These are phyloP conservation scores for Dicentrarchus labrax DNA, from an alignment of 2,113 vertebrate genomes.

Conservation along the genomic window DNA sequence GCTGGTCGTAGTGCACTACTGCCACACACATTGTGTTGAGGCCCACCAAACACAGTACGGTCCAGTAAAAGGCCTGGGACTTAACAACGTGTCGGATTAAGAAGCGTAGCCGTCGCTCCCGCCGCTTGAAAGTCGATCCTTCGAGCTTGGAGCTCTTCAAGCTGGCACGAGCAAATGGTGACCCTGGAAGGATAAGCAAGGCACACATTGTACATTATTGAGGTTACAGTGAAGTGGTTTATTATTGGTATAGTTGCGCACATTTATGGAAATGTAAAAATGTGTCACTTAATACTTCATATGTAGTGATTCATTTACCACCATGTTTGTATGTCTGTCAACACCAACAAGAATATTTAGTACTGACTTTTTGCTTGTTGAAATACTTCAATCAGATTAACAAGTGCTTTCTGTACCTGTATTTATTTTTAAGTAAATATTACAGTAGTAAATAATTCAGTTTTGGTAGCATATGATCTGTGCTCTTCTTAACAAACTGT, in stretches of 20 bases:
- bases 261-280: not conserved
- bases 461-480: not conserved
- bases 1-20: conserved; percentile 94
- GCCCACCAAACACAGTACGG: conserved; percentile 93
- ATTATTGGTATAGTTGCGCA: not conserved
- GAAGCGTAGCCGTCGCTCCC: conserved; percentile 93
- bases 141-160: conserved; percentile 96
- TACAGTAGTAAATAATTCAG: not conserved
- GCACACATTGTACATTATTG: not conserved
- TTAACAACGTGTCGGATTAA: conserved; percentile 92
- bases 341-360: not conserved
- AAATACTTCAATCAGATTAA: not conserved
- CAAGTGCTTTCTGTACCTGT: not conserved
- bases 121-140: conserved; percentile 91
- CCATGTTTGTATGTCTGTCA: not conserved
- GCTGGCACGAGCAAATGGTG: conserved; percentile 94
- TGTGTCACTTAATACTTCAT: not conserved
- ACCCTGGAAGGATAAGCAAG: conserved; percentile 83
- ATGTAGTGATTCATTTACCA: not conserved
- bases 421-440: not conserved
- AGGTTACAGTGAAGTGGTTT: not conserved
- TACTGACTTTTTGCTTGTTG: not conserved
- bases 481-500: not conserved
- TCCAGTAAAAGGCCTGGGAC: conserved; percentile 97
- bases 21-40: conserved; percentile 97